A percentile compares a stretch with the other conserved stretches of the same genome.
These are phyloP conservation scores for Drosophila setosimentum DNA, from an alignment of 2,888 invertebrate species.

Conservation along the genomic window DNA sequence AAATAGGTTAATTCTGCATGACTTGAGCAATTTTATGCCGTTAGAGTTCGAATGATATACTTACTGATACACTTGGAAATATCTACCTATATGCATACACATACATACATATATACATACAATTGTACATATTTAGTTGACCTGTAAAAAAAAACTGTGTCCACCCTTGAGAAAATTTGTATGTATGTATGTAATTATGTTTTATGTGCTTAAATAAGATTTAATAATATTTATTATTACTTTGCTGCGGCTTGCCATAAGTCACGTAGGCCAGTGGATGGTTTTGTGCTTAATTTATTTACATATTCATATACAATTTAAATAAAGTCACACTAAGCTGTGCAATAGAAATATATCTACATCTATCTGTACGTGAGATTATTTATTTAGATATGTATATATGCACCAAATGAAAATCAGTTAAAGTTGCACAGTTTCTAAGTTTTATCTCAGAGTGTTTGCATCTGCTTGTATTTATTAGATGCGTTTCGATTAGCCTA, in stretches of 20 bases:
- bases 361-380: neutral
- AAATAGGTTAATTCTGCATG: neutral
- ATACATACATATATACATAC: neutral
- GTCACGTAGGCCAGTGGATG: conserved; percentile 48
- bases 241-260: conserved; percentile 14
- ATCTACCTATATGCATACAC: neutral
- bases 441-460: conserved; percentile 18
- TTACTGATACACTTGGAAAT: neutral
- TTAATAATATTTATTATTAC: conserved; percentile 14
- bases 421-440: neutral
- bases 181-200: neutral
- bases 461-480: conserved; percentile 11
- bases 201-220: neutral
- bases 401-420: neutral
- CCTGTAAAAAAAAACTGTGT: too few species aligned
- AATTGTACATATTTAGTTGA: too few species aligned
- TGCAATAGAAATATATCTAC: neutral
- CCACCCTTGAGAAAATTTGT: neutral
- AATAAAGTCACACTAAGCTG: neutral
- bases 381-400: neutral
- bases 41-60: neutral
- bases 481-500: conserved; percentile 13
- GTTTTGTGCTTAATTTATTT: conserved; percentile 1
- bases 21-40: conserved; percentile 1
- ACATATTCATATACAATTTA: conserved; percentile 3